Percentiles rank a stretch among this genome's conserved stretches.
These are phyloP conservation scores for Tipula helvola DNA, from an alignment of 2,888 invertebrate genomes.

Conservation along the genomic window DNA sequence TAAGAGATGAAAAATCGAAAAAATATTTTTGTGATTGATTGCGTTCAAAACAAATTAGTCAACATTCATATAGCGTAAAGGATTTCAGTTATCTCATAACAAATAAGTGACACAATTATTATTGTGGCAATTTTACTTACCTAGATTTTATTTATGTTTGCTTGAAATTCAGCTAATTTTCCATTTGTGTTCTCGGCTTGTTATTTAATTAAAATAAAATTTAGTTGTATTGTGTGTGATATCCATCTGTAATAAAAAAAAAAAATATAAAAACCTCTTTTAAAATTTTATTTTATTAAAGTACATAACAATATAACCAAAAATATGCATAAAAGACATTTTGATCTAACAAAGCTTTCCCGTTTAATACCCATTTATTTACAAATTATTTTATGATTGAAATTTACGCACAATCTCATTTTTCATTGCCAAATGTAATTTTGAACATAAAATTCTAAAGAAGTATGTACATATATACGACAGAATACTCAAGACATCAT, in stretches of 20 bases:
- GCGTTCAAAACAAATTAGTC: not conserved
- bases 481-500: not conserved
- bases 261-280: not conserved
- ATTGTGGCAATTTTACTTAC: not conserved
- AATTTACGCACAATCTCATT: not conserved
- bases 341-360: not conserved
- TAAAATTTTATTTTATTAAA: not conserved
- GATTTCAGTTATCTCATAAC: not conserved
- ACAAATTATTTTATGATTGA: not conserved
- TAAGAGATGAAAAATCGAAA: not conserved
- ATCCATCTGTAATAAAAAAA: not conserved
- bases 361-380: not conserved
- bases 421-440: not conserved
- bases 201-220: not conserved
- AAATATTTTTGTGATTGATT: not conserved
- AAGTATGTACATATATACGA: no score
- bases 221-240: not conserved
- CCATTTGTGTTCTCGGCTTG: not conserved
- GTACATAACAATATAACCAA: not conserved
- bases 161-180: not conserved
- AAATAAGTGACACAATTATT: not conserved
- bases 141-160: not conserved
- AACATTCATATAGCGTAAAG: not conserved
- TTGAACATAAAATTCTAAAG: not conserved
- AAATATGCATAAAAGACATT: not conserved